Percentiles rank a stretch among this genome's conserved stretches.
These are phyloP conservation scores for Dolichallabes microphthalmus DNA, from an alignment of 2,113 vertebrate species.

Conservation along the genomic window DNA sequence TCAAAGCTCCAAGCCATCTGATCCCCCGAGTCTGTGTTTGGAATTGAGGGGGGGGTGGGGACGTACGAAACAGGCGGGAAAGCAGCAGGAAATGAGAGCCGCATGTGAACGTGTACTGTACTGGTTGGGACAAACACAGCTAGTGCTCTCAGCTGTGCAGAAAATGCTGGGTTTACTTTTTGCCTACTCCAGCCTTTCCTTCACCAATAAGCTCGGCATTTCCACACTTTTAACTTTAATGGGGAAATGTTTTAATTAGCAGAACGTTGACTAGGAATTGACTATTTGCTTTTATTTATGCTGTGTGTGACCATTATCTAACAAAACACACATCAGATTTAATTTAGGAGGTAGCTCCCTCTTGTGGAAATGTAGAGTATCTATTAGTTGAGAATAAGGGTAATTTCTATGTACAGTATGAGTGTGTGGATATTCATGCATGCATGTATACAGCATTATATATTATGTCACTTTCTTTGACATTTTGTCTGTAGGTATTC, in stretches of 20 bases:
- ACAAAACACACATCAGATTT: conserved; percentile 3
- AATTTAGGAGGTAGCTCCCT: conserved; percentile 44
- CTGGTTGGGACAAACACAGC: conserved; percentile 63
- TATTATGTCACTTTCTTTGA: neutral
- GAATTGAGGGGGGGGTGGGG: conserved; percentile 36
- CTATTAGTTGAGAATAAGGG: neutral
- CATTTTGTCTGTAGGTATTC: neutral
- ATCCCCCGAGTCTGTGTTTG: conserved; percentile 34
- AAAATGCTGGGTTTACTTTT: neutral
- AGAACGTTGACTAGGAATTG: conserved; percentile 32
- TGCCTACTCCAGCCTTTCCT: neutral
- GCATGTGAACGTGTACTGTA: conserved; percentile 59
- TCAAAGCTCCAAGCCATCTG: conserved; percentile 24
- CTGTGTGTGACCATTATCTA: neutral
- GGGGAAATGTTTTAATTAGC: conserved; percentile 22
- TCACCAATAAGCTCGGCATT: neutral
- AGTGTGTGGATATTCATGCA: neutral
- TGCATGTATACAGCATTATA: neutral
- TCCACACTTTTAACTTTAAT: neutral
- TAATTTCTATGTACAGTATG: neutral
- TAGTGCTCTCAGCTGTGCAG: conserved; percentile 45
- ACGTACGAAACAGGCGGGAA: conserved; percentile 39
- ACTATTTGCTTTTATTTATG: conserved; percentile 19
- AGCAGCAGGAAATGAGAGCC: conserved; percentile 64
- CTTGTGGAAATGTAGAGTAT: conserved; percentile 56